Evolutionary conservation across 2,888 invertebrate genomes (phyloP), one percentile per base, ranked within the genome.

Genomic region (Podabrus alpinus): DNA sequence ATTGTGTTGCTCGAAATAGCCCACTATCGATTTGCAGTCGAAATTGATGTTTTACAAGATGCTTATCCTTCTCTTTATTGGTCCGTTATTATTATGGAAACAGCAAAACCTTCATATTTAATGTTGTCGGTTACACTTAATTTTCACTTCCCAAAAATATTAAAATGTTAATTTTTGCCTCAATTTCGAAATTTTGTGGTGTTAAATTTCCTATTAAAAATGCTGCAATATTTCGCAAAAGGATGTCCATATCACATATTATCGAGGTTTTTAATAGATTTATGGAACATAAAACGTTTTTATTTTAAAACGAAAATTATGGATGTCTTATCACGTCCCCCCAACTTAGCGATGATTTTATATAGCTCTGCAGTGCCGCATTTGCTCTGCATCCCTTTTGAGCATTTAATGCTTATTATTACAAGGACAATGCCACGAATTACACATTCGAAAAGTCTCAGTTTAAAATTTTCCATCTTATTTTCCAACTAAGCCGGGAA

Each of bases 381-480:
- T 5, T 29, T 3, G 13, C 29, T 29, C 29, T 13, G 45, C 45
- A n/a, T n/a, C 45, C n/a, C 45, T n/a, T 45, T 45, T 45, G 7
- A 45, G 45, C 45, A 45, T 45, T 45, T 45, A 45, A 45, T n/a
- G 45, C 45, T 45, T 45, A 29, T 29, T 11, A 29, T 29, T 29
- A 13, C 29, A 45, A 45, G 45, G 45, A 45, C 45, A n/a, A n/a
- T n/a, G 45, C n/a, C n/a, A 45, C 64, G 24, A 66, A 71, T 71
- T 71, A 66, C 66, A 71, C 66, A 66, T 71, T 69, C 64, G 61
- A n/a, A 29, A 64, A 17, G 24, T 45, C 25, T n/a, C 15, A n/a
- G n/a, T 25, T 17, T n/a, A 9, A 16, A 19, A 19, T 17, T 29
- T 19, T 66, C 66, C 66, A 10, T 66, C 70, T 66, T 64, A 11